A percentile compares a stretch with the other conserved stretches of the same genome.
These are phyloP conservation scores for Bos indicus DNA, from an alignment of 2,113 vertebrate genomes.

Conservation along the genomic window DNA sequence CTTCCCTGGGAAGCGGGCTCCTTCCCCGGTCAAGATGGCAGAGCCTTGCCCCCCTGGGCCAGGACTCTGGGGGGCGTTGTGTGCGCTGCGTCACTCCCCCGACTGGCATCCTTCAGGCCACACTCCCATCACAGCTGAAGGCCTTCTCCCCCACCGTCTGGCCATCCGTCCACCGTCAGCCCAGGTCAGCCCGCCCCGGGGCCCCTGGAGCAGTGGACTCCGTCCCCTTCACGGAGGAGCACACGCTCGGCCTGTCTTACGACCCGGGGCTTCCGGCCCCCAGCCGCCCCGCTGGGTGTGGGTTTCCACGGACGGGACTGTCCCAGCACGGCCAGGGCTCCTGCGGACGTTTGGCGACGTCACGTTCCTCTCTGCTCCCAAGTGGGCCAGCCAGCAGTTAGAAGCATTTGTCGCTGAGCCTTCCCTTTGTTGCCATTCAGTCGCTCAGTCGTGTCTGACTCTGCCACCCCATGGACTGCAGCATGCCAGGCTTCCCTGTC, in stretches of 20 bases:
- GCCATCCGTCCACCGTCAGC: accelerated
- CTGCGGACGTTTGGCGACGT: accelerated
- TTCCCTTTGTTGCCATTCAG: accelerated
- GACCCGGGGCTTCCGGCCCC: not conserved
- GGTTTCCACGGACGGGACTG: accelerated
- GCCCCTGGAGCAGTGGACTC: not conserved
- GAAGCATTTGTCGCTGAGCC: not conserved
- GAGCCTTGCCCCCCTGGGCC: accelerated
- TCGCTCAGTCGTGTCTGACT: not conserved
- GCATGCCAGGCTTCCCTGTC: not conserved
- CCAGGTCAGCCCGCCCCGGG: not conserved
- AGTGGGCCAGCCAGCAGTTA: not conserved
- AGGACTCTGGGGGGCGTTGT: accelerated
- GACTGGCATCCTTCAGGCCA: accelerated
- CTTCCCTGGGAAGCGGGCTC: not conserved
- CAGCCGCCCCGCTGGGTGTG: not conserved
- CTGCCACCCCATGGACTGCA: not conserved
- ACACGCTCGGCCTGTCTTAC: accelerated
- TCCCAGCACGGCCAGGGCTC: accelerated
- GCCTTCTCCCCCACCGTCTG: not conserved
- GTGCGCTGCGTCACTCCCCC: accelerated
- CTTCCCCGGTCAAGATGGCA: not conserved
- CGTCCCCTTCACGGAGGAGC: accelerated
- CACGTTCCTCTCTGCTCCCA: not conserved
- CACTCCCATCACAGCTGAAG: accelerated